phyloP scores from a whole-genome alignment of 2,888 invertebrate genomes.

The Drosophila ezoana region DNA sequence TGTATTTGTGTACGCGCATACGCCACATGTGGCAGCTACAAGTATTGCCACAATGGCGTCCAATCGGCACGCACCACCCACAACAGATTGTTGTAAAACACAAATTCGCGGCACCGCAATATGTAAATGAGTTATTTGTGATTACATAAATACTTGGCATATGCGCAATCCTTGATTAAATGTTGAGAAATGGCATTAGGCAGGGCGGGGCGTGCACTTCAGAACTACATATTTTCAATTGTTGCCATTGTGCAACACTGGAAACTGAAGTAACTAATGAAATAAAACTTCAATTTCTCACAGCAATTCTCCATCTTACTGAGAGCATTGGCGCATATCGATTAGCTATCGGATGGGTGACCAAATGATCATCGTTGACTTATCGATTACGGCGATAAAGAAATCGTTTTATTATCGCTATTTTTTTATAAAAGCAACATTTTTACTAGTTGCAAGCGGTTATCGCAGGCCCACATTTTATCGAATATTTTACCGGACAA shows the following conservation, averaged over 20 bases:
- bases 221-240: too few species aligned
- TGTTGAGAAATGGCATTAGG: too few species aligned
- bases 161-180: background rate
- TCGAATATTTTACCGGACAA: too few species aligned
- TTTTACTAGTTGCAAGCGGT: too few species aligned
- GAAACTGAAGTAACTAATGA: background rate
- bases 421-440: too few species aligned
- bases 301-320: too few species aligned
- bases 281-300: too few species aligned
- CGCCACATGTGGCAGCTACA: conserved; percentile 48
- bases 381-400: too few species aligned
- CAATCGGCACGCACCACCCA: conserved; percentile 61
- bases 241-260: conserved; percentile 2
- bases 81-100: conserved; percentile 4
- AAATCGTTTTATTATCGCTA: too few species aligned
- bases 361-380: too few species aligned
- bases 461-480: too few species aligned
- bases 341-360: background rate
- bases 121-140: conserved; percentile 29
- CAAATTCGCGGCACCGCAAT: background rate
- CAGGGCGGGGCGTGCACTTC: too few species aligned
- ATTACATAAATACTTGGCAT: conserved; percentile 14
- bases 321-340: background rate
- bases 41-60: conserved; percentile 61
- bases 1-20: conserved; percentile 9